Evolutionary conservation across 2,113 vertebrate species (phyloP).

Genomic region (Campylomormyrus numenius): DNA sequence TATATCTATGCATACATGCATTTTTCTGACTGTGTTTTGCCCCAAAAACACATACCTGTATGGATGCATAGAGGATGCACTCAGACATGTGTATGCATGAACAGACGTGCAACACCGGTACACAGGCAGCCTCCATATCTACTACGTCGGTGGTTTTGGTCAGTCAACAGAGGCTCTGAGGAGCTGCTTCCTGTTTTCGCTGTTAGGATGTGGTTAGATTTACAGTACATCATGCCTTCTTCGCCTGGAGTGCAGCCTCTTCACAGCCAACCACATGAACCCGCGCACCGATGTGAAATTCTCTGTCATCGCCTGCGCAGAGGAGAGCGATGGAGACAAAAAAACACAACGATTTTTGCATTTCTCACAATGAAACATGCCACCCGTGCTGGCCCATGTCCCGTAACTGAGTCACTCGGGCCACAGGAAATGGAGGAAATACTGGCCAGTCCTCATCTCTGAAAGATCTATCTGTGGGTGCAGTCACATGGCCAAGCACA

Average conservation of each 20-base stretch:
- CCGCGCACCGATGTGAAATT: neutral
- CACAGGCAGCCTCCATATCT: conserved; percentile 8
- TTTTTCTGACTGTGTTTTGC: neutral
- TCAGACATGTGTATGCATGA: neutral
- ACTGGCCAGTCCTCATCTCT: neutral
- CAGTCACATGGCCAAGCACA: neutral
- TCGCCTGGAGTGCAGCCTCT: conserved; percentile 10
- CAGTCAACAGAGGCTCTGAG: conserved; percentile 35
- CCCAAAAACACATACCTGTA: neutral
- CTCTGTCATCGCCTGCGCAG: neutral
- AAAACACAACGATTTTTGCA: neutral
- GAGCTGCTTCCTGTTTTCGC: conserved; percentile 46
- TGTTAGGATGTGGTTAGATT: conserved; percentile 52
- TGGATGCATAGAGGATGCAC: neutral
- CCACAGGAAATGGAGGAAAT: neutral
- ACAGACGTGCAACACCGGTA: neutral
- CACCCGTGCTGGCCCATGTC: neutral
- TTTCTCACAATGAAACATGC: neutral
- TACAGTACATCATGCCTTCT: conserved; percentile 40
- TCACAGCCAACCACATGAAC: conserved; percentile 3
- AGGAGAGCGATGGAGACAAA: neutral
- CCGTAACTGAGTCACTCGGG: neutral
- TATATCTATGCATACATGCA: neutral
- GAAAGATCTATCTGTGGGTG: neutral
- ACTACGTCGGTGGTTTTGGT: conserved; percentile 42